These are phyloP conservation scores for Dicyema japonicum DNA, from an alignment of 1,140 invertebrate genomes.

Conservation along the genomic window DNA sequence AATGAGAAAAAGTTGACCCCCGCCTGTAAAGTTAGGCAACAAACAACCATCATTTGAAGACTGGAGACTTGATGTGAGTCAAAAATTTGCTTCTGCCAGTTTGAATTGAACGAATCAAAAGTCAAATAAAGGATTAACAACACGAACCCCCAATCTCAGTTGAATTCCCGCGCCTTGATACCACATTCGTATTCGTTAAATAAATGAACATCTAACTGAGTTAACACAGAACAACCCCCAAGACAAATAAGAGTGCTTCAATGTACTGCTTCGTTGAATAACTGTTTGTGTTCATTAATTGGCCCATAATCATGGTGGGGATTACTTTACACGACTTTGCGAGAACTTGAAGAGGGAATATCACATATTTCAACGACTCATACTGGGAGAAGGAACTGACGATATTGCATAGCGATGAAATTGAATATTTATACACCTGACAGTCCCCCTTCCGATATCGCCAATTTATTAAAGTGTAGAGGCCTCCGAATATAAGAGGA, in stretches of 20 bases:
- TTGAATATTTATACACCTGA: conserved; percentile 76
- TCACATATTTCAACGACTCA: conserved; percentile 84
- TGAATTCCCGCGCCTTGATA: no score
- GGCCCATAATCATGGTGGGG: conserved; percentile 92
- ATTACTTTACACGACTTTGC: conserved; percentile 31
- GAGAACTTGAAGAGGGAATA: conserved; percentile 64
- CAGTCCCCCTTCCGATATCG: conserved; percentile 17
- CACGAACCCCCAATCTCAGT: no score
- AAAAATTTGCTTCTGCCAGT: conserved; percentile 76
- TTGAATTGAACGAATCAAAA: conserved; percentile 86
- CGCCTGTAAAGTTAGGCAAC: conserved; percentile 27
- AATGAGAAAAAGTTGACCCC: conserved; percentile 76
- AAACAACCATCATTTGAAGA: conserved; percentile 39
- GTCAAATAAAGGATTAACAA: conserved; percentile 39
- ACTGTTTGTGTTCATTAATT: conserved; percentile 46
- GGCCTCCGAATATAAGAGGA: conserved; percentile 48
- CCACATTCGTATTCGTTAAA: no score
- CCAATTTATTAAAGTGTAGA: conserved; percentile 30
- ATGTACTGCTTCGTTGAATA: conserved; percentile 73
- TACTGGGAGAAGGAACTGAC: conserved; percentile 98
- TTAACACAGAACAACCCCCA: no score
- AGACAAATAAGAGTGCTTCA: conserved; percentile 38
- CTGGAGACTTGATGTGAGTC: conserved; percentile 40
- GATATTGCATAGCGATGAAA: conserved; percentile 78
- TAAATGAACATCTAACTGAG: no score